Percentiles rank a stretch among this genome's conserved stretches.
Evolutionary conservation across 2,113 vertebrate genomes (phyloP).

Genomic region (Tachuris rubrigastra): DNA sequence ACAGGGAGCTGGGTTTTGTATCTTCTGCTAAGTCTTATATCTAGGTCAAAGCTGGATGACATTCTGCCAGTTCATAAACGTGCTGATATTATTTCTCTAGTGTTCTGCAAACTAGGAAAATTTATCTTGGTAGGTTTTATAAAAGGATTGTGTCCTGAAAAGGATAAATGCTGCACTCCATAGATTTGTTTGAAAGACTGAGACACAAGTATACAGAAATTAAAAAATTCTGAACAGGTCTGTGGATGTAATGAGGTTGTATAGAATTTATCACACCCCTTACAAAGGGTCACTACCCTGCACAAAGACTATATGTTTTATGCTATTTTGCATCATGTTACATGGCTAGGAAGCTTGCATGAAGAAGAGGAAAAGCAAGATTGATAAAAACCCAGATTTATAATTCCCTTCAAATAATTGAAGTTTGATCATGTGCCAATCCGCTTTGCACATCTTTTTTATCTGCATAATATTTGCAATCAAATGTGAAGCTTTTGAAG

Average conservation of each 20-base stretch:
- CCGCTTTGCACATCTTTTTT: background rate
- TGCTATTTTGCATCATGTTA: background rate
- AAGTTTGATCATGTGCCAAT: background rate
- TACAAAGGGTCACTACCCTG: background rate
- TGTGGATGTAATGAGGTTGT: background rate
- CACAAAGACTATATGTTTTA: background rate
- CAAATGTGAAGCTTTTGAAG: background rate
- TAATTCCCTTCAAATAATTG: background rate
- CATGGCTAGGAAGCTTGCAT: background rate
- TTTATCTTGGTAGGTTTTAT: background rate
- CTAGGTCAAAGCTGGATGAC: background rate
- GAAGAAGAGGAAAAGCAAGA: background rate
- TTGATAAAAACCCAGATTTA: background rate
- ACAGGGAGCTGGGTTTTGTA: background rate
- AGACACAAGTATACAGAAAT: background rate
- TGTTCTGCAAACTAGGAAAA: background rate
- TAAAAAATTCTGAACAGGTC: background rate
- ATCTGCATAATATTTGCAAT: background rate
- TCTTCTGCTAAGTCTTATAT: background rate
- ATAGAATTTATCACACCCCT: background rate
- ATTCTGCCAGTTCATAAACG: background rate
- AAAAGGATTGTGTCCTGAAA: background rate
- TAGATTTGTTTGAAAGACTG: background rate
- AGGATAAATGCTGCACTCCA: background rate
- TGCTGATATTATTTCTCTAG: background rate